These are phyloP conservation scores for Drosophila nr. perissopoda DNA, from an alignment of 2,888 invertebrate species.

Conservation along the genomic window DNA sequence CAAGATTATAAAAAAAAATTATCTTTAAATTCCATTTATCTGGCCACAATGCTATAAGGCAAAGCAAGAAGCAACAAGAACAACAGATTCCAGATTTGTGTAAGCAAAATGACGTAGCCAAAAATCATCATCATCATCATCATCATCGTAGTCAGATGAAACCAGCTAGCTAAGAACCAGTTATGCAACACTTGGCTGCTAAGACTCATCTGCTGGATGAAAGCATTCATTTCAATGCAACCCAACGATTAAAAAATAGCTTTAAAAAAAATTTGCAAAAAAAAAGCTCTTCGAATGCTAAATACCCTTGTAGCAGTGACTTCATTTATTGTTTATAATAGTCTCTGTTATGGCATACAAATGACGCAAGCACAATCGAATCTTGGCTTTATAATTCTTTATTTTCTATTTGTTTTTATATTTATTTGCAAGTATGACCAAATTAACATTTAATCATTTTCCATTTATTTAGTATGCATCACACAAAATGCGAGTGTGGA, in stretches of 20 bases:
- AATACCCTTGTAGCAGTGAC: background rate
- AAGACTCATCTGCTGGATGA: background rate
- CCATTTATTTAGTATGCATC: background rate
- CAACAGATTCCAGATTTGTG: background rate
- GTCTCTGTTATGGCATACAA: background rate
- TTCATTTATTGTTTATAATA: background rate
- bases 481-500: background rate
- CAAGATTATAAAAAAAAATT: background rate
- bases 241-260: conserved; percentile 3
- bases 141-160: conserved; percentile 2
- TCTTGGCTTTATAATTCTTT: background rate
- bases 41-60: background rate
- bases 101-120: conserved; percentile 20
- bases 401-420: background rate
- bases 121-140: conserved; percentile 7
- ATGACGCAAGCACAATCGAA: background rate
- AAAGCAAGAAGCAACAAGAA: background rate
- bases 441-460: background rate
- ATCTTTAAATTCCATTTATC: background rate
- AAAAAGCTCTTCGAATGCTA: background rate
- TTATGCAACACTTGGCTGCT: background rate
- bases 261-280: background rate
- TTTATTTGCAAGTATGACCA: background rate
- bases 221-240: background rate
- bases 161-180: conserved; percentile 14